Percentiles rank a stretch among this genome's conserved stretches.
Conservation (phyloP, 2,888 invertebrate genomes). For the Agrotis puta region DNA sequence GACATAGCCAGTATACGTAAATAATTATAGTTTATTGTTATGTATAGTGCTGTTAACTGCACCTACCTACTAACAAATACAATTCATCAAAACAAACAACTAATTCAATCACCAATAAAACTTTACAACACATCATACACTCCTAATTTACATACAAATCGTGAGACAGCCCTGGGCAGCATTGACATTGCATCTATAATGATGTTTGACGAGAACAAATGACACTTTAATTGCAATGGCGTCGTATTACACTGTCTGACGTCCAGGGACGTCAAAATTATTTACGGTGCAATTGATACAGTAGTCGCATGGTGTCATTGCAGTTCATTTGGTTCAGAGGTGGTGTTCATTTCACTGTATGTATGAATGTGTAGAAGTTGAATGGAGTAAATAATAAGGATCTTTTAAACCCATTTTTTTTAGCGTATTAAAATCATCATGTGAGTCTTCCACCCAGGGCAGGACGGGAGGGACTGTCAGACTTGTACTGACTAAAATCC, state of each 20-base stretch:
- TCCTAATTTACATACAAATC: conserved; percentile 17
- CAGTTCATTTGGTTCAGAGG: neutral
- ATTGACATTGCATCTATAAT: conserved; percentile 73
- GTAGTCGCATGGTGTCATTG: neutral
- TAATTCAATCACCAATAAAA: conserved; percentile 24
- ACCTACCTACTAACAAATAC: neutral
- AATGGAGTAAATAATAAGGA: no score
- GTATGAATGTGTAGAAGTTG: no score
- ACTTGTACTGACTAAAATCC: no score
- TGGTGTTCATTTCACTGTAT: no score
- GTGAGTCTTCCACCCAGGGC: no score
- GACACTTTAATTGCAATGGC: conserved; percentile 71
- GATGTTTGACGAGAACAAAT: conserved; percentile 68
- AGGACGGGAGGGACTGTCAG: no score
- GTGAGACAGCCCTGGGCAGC: conserved; percentile 64
- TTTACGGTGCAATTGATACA: conserved; percentile 11
- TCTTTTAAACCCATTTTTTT: no score
- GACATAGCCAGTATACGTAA: no score
- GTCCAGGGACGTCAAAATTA: conserved; percentile 30
- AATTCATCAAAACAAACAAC: conserved; percentile 5
- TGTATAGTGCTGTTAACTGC: no score
- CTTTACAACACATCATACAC: neutral
- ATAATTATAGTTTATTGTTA: no score
- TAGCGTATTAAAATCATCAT: no score
- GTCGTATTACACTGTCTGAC: conserved; percentile 45